Base-by-base conservation (phyloP, 2,797 vertebrate genomes). In the Hypotaenidia philippensis region DNA sequence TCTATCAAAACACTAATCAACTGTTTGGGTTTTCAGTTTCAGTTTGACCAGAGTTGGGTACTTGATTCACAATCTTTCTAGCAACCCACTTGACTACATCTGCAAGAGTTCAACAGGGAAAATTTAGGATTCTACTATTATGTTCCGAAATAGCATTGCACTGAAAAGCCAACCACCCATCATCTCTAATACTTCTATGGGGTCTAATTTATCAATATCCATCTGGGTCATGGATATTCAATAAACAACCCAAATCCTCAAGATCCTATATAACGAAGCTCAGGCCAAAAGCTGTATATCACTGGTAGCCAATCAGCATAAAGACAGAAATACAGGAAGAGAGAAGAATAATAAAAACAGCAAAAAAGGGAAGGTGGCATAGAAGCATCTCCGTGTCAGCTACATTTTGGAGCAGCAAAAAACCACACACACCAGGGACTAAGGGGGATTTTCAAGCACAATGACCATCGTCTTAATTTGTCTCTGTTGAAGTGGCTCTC, bases 351-450 rank as follows among this genome's bases (percentile, higher is more conserved):
- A 81, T 13, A 81, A 68, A 69, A 89, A 7, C 12, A 56, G 60
- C 26, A 74, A 91, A 79, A 85, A 61, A 44, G n/a, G 0, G 69
- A 95, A 31, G 53, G 96, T 83, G 32, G 76, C 40, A 91, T 29
- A 68, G 65, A 96, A 96, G 52, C 19, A 7, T 80, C 83, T 93
- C 90, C 49, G 26, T 60, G 63, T 89, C 91, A 96, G 64, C 75
- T 77, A 65, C 68, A 53, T 79, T 61, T 75, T 87, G 50, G 56
- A 95, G 29, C 41, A 60, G 45, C 60, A 27, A 45, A 40, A 44
- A 72, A 83, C 12, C n/a, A 7, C 79, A 83, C 63, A 55, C 19
- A 44, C 64, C 32, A 64, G 55, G 47, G 61, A 45, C 50, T 55
- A 44, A 23, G 38, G 19, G 82, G 14, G 27, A 21, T 71, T 69